These are phyloP conservation scores for Muscidifurax raptorellus DNA, from an alignment of 1,140 invertebrate species.

Conservation along the genomic window DNA sequence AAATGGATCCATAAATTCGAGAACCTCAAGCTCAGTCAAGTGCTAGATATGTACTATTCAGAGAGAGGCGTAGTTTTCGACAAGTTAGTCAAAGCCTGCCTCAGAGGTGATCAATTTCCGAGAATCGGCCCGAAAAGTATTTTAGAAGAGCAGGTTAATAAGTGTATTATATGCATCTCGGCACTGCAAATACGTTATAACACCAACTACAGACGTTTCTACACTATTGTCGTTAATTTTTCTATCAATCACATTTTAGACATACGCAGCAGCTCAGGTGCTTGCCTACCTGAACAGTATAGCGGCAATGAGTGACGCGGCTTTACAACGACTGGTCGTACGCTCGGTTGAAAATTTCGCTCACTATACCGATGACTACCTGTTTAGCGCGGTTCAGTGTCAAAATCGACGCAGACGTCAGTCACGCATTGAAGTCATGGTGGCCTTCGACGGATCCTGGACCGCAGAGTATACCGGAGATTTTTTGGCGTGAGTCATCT, in stretches of 20 bases:
- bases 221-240: background rate
- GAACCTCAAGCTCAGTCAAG: constrained; percentile 79
- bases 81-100: constrained; percentile 76
- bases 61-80: constrained; percentile 78
- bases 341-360: constrained; percentile 57
- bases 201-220: background rate
- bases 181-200: too few species aligned
- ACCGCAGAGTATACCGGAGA: constrained; percentile 74
- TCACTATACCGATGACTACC: constrained; percentile 56
- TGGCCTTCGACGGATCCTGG: constrained; percentile 77
- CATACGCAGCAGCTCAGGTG: constrained; percentile 61
- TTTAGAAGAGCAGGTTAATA: constrained; percentile 64
- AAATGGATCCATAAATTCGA: constrained; percentile 74
- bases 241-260: constrained; percentile 50
- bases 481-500: constrained; percentile 75
- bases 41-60: constrained; percentile 84
- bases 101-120: constrained; percentile 74
- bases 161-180: constrained; percentile 14
- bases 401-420: constrained; percentile 59
- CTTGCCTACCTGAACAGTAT: constrained; percentile 59
- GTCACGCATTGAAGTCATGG: constrained; percentile 72
- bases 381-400: constrained; percentile 67
- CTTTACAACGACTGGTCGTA: constrained; percentile 55
- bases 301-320: constrained; percentile 57
- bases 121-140: constrained; percentile 56